Evolutionary conservation across 2,888 invertebrate species (phyloP).

Genomic region (Odontothrips loti): DNA sequence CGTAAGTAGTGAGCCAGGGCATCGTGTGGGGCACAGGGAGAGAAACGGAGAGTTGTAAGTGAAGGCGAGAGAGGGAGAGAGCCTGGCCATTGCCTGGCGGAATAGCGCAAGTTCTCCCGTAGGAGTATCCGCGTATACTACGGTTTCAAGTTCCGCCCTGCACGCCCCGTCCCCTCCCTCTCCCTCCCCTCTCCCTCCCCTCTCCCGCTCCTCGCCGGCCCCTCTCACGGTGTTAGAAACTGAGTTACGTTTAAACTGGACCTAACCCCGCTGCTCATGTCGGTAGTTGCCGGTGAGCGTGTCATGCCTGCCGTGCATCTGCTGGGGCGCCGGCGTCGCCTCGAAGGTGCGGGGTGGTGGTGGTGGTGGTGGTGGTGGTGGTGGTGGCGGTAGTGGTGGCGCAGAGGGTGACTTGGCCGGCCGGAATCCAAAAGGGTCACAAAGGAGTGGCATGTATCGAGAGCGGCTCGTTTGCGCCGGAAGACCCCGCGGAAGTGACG

Average conservation of each 20-base stretch:
- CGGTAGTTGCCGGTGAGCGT: too few relatives aligned
- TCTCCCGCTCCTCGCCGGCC: background rate
- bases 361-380: too few relatives aligned
- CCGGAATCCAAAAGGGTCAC: too few relatives aligned
- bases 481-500: too few relatives aligned
- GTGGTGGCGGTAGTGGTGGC: too few relatives aligned
- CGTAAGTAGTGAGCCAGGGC: too few relatives aligned
- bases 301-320: too few relatives aligned
- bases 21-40: background rate
- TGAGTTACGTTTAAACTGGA: conserved; percentile 3
- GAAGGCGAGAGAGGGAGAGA: background rate
- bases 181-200: background rate
- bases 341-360: too few relatives aligned
- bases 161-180: background rate
- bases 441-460: too few relatives aligned
- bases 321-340: too few relatives aligned
- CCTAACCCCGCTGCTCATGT: background rate
- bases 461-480: too few relatives aligned
- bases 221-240: background rate
- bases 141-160: background rate
- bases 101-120: background rate
- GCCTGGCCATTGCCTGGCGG: background rate
- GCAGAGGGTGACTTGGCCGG: too few relatives aligned
- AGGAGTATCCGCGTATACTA: background rate
- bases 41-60: background rate